A percentile compares a stretch with the other conserved stretches of the same genome.
Evolutionary conservation across 1,140 invertebrate genomes (phyloP).

Genomic region (Psix sp.): DNA sequence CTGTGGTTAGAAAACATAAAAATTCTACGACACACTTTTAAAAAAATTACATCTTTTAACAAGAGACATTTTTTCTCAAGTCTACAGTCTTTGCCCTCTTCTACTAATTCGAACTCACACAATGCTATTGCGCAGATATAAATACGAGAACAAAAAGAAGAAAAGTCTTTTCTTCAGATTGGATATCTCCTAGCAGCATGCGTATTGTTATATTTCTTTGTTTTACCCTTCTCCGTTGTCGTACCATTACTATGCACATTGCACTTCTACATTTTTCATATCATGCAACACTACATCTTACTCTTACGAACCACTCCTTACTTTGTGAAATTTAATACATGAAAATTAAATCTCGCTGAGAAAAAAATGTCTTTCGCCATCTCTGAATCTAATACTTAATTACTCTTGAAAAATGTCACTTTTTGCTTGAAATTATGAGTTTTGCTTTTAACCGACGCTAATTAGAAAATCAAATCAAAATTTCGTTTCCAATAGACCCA

Average conservation of each 20-base stretch:
- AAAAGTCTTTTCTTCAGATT: constrained; percentile 46
- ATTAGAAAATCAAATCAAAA: too few relatives aligned
- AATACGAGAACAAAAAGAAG: constrained; percentile 29
- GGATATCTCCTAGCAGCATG: constrained; percentile 50
- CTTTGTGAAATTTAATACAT: constrained; percentile 12
- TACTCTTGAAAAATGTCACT: too few relatives aligned
- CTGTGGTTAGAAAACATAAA: constrained; percentile 1
- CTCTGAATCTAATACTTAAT: too few relatives aligned
- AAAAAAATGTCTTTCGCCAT: too few relatives aligned
- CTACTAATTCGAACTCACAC: constrained; percentile 42
- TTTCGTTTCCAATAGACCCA: too few relatives aligned
- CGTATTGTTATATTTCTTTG: constrained; percentile 64
- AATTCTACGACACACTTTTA: constrained; percentile 21
- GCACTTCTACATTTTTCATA: constrained; percentile 57
- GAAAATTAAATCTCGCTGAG: background rate
- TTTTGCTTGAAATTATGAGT: too few relatives aligned
- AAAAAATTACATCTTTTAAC: constrained; percentile 38
- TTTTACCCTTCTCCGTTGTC: constrained; percentile 42
- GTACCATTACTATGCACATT: constrained; percentile 47
- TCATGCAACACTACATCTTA: constrained; percentile 19
- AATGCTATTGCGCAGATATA: constrained; percentile 28
- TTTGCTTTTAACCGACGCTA: too few relatives aligned
- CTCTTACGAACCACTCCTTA: too few relatives aligned
- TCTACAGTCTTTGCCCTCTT: constrained; percentile 30
- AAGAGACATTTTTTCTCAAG: constrained; percentile 20